Evolutionary conservation across 2,113 vertebrate species (phyloP), one percentile per base, ranked within the genome.

Genomic region (Malurus alboscapulatus): DNA sequence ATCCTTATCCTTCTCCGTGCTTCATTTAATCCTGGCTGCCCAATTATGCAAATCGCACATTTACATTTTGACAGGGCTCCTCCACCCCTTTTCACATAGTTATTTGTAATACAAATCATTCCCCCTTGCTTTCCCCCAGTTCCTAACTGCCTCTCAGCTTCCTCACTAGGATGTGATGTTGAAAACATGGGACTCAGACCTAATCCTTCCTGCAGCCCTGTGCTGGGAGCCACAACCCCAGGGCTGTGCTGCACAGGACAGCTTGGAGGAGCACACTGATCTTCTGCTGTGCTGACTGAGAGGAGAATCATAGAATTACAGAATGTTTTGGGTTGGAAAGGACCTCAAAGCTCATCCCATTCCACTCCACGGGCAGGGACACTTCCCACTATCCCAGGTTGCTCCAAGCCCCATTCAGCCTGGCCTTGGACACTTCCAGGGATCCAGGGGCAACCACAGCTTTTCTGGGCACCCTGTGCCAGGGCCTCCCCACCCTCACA

Each of bases 1-100:
- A 86, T 93, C 87, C 81, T 93, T 88, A 81, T 87, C 69, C 88
- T 88, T 75, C 87, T 82, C 87, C 62, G 57, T 75, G 82, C 68
- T 83, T 92, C 57, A 1, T 90, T 89, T 95, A 96, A 96, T 96
- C 83, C 88, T 94, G 58, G 83, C 95, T 87, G 88, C 88, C 96
- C 94, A 84, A 94, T 95, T 96, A 96, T 84, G 84, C 77, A 96
- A 96, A 97, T 97, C 20, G 53, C 30, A 65, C 88, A 94, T 94
- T 97, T 97, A 94, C 94, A 95, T 97, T 96, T 85, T 96, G 88
- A 89, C 88, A 93, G 71, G 78, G 61, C 90, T 84, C 82, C 80
- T 90, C 92, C 94, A 84, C 87, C 92, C 66, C 53, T 85, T 92
- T 93, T 71, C 79, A 36, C 32, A 1, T 78, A 0, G 4, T 91